These are phyloP conservation scores for Micoletzkya japonica DNA, from an alignment of 2,888 invertebrate species.

Conservation along the genomic window DNA sequence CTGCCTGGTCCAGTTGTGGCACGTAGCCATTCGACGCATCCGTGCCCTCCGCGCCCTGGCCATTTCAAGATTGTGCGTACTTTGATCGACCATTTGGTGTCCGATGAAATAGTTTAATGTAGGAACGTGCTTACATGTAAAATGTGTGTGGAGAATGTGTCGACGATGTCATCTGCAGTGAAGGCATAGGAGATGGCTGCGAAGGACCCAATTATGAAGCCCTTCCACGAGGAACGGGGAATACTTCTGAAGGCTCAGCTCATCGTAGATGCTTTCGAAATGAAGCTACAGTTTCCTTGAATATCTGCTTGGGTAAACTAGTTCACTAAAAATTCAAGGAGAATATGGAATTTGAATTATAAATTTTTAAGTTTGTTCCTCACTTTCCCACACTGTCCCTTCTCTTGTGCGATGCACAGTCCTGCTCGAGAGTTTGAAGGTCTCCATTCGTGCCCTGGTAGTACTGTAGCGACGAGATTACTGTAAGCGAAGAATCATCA, in stretches of 20 bases:
- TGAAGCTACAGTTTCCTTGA: too few species aligned
- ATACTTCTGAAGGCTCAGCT: slow-evolving; percentile 1
- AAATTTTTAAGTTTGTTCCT: too few species aligned
- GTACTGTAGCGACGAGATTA: slow-evolving; percentile 34
- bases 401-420: not conserved
- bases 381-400: slow-evolving; percentile 3
- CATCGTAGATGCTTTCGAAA: not conserved
- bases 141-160: slow-evolving; percentile 59
- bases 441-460: slow-evolving; percentile 36
- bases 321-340: not conserved
- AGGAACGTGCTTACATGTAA: slow-evolving; percentile 32
- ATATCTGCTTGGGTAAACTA: too few species aligned
- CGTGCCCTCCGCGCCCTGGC: slow-evolving; percentile 11
- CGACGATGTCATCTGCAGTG: slow-evolving; percentile 61
- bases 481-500: slow-evolving; percentile 30
- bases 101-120: too few species aligned
- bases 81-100: slow-evolving; percentile 1
- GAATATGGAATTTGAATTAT: not conserved
- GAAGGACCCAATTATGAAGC: slow-evolving; percentile 53
- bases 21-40: slow-evolving; percentile 2
- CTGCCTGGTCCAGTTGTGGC: slow-evolving; percentile 12
- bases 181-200: slow-evolving; percentile 58
- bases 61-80: slow-evolving; percentile 9
- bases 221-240: slow-evolving; percentile 41
- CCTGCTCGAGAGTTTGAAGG: slow-evolving; percentile 23